Evolutionary conservation across 35 echinoderm and acorn worm species (phyloP).

Genomic region (Diadema setosum): DNA sequence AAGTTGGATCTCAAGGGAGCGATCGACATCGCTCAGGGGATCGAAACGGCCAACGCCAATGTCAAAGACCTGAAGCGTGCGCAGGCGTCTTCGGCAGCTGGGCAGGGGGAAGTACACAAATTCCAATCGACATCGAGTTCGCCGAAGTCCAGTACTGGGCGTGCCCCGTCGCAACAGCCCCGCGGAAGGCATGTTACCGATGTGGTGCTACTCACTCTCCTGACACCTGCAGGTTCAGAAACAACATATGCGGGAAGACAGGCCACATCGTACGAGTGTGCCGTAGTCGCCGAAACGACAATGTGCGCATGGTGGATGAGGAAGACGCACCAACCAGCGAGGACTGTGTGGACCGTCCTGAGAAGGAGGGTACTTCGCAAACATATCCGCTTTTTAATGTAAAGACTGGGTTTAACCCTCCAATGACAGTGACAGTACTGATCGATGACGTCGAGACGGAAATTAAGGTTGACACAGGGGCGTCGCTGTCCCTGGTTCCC

Average conservation of each 20-base stretch:
- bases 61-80: not conserved
- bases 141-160: not conserved
- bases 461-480: too few relatives aligned
- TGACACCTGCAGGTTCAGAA: not conserved
- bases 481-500: too few relatives aligned
- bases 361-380: not conserved
- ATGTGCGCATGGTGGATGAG: not conserved
- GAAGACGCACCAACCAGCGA: not conserved
- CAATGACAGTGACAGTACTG: too few relatives aligned
- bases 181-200: not conserved
- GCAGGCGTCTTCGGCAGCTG: not conserved
- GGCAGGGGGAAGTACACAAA: not conserved
- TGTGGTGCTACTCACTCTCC: not conserved
- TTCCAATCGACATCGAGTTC: not conserved
- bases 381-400: too few relatives aligned
- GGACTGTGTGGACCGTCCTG: not conserved
- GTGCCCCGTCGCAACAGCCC: not conserved
- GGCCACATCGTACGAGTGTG: not conserved
- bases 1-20: constrained; percentile 21
- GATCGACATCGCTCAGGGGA: not conserved
- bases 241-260: not conserved
- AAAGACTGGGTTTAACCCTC: too few relatives aligned
- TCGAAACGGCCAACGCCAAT: constrained; percentile 9
- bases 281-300: not conserved
- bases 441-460: too few relatives aligned